Conservation (phyloP, 2,888 invertebrate species). For the Leptinotarsa peninsularis region DNA sequence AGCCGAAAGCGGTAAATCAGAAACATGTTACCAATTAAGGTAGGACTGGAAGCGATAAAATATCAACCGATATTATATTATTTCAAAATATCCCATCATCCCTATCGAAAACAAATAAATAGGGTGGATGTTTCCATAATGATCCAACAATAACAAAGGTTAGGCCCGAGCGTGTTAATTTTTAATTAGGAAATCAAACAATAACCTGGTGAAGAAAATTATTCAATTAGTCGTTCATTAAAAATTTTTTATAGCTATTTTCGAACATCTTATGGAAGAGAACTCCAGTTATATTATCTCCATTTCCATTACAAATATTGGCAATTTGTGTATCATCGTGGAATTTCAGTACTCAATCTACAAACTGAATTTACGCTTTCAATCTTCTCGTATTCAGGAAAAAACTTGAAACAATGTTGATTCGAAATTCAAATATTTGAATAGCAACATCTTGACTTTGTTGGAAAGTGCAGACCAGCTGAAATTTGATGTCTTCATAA, state of each 20-base stretch:
- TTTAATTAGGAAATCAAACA: slow-evolving; percentile 50
- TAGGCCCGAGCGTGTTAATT: slow-evolving; percentile 45
- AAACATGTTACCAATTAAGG: slow-evolving; percentile 63
- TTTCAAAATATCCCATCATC: slow-evolving; percentile 54
- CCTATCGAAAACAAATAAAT: slow-evolving; percentile 52
- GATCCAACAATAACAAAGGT: slow-evolving; percentile 47
- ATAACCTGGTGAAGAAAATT: slow-evolving; percentile 23
- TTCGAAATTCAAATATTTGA: too few relatives aligned
- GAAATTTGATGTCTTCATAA: too few relatives aligned
- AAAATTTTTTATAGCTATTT: background rate
- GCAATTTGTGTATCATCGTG: too few relatives aligned
- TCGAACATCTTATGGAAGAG: background rate
- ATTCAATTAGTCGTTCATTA: slow-evolving; percentile 8
- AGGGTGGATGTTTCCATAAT: slow-evolving; percentile 49
- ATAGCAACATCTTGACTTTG: too few relatives aligned
- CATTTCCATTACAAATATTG: too few relatives aligned
- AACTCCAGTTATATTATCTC: background rate
- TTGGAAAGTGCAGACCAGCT: too few relatives aligned
- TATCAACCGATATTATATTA: slow-evolving; percentile 52
- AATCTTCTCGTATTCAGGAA: too few relatives aligned
- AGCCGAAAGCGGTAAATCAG: slow-evolving; percentile 60
- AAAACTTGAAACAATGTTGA: too few relatives aligned
- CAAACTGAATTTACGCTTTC: too few relatives aligned
- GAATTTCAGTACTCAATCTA: too few relatives aligned
- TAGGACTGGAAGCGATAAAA: slow-evolving; percentile 51